phyloP scores from a whole-genome alignment of 2,797 vertebrate species.

The Sebastes itinus region DNA sequence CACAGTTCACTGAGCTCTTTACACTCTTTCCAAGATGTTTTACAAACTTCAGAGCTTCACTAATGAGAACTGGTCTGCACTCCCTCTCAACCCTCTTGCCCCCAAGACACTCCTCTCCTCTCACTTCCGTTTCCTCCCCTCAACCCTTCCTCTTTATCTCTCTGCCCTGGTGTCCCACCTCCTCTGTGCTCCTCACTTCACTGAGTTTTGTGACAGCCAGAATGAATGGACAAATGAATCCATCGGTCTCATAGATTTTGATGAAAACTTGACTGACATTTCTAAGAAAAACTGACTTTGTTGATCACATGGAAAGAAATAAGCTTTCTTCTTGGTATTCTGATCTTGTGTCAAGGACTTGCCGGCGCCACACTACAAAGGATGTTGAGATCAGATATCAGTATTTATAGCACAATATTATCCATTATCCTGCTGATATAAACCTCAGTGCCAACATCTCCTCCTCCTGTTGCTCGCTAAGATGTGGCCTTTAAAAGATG shows the following conservation, averaged over 20 bases:
- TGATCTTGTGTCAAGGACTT: neutral
- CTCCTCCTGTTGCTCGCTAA: slow-evolving; percentile 11
- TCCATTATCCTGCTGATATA: neutral
- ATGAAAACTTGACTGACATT: neutral
- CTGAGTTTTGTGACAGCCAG: neutral
- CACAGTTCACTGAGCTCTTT: slow-evolving; percentile 24
- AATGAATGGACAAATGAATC: neutral
- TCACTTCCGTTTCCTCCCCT: slow-evolving; percentile 41
- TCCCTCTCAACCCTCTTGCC: slow-evolving; percentile 19
- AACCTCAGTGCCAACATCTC: slow-evolving; percentile 8
- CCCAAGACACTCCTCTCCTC: slow-evolving; percentile 34
- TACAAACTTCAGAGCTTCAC: slow-evolving; percentile 24
- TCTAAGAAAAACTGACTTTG: neutral
- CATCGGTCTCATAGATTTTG: neutral
- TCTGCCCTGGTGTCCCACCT: neutral
- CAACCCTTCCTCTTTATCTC: slow-evolving; percentile 19
- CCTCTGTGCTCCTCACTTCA: neutral
- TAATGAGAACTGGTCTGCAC: slow-evolving; percentile 39
- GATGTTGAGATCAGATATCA: neutral
- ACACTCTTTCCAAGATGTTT: slow-evolving; percentile 11
- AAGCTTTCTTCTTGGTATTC: neutral
- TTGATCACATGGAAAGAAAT: neutral
- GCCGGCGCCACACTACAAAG: neutral
- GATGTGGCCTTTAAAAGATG: slow-evolving; percentile 44
- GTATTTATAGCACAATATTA: neutral